Percentiles rank a stretch among this genome's conserved stretches.
Conservation (phyloP, 2,888 invertebrate genomes). For the Ennomos fuscantarius region DNA sequence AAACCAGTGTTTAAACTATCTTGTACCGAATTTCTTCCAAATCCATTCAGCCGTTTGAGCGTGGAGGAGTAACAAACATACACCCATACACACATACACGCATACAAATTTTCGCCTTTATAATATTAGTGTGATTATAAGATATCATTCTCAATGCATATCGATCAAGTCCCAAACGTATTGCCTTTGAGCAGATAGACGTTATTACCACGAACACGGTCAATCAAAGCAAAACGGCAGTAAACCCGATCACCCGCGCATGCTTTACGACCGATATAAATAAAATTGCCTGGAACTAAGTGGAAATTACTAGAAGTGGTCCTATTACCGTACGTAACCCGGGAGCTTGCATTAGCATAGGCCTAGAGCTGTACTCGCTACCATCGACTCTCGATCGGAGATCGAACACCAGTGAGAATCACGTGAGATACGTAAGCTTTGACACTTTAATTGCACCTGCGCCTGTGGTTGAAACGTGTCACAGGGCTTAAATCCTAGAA, state of each 20-base stretch:
- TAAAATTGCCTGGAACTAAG: constrained; percentile 67
- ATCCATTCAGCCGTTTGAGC: too few relatives aligned
- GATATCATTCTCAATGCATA: neutral
- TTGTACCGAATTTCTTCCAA: too few relatives aligned
- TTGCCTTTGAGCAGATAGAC: constrained; percentile 14
- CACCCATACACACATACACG: too few relatives aligned
- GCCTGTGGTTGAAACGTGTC: constrained; percentile 10
- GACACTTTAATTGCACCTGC: constrained; percentile 10
- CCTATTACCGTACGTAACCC: constrained; percentile 74
- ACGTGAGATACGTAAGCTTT: constrained; percentile 6
- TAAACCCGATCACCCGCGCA: constrained; percentile 30
- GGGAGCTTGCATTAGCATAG: constrained; percentile 70
- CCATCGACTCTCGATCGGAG: constrained; percentile 32
- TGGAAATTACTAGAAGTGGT: constrained; percentile 72
- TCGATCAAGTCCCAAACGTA: constrained; percentile 12
- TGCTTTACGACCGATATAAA: constrained; percentile 42
- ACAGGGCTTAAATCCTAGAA: constrained; percentile 18
- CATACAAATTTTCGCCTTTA: too few relatives aligned
- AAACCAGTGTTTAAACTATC: too few relatives aligned
- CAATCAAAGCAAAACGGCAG: constrained; percentile 39
- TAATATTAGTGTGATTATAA: too few relatives aligned
- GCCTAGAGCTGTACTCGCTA: constrained; percentile 41
- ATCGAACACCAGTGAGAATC: neutral
- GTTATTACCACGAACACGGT: constrained; percentile 34
- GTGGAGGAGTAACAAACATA: too few relatives aligned